phyloP scores from a whole-genome alignment of 2,888 invertebrate genomes.

The Theretra japonica region DNA sequence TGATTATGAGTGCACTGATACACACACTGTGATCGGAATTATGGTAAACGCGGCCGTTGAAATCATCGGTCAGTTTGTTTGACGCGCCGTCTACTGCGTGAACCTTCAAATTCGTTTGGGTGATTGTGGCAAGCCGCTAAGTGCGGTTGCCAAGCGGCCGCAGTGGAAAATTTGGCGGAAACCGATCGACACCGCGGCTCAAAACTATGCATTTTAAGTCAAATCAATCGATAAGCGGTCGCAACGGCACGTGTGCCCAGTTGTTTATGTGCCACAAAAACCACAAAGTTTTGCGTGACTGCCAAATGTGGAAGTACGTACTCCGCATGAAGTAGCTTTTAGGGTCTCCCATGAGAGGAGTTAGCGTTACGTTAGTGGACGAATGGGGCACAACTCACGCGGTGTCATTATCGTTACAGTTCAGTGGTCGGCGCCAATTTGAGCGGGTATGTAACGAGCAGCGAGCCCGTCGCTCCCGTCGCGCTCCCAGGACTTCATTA shows the following conservation, averaged over 20 bases:
- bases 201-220: slow-evolving; percentile 80
- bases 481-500: slow-evolving; percentile 69
- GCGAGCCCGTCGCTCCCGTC: slow-evolving; percentile 62
- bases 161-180: slow-evolving; percentile 77
- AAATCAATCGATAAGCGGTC: slow-evolving; percentile 80
- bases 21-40: slow-evolving; percentile 59
- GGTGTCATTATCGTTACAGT: slow-evolving; percentile 77
- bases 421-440: slow-evolving; percentile 74
- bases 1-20: slow-evolving; percentile 72
- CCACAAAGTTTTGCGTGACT: slow-evolving; percentile 77
- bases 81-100: slow-evolving; percentile 51
- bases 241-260: slow-evolving; percentile 72
- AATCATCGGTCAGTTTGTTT: slow-evolving; percentile 47
- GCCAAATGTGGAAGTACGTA: slow-evolving; percentile 73
- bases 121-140: slow-evolving; percentile 63
- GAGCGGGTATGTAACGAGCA: slow-evolving; percentile 72
- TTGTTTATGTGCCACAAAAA: slow-evolving; percentile 82
- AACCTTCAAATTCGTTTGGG: slow-evolving; percentile 62
- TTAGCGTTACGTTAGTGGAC: slow-evolving; percentile 71
- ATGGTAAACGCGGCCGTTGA: slow-evolving; percentile 52
- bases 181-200: slow-evolving; percentile 73
- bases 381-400: slow-evolving; percentile 68
- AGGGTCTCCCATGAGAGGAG: slow-evolving; percentile 76
- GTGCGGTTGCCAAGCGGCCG: slow-evolving; percentile 76
- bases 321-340: slow-evolving; percentile 72